Conservation (phyloP, 2,888 invertebrate species). For the Tridacna crocea region DNA sequence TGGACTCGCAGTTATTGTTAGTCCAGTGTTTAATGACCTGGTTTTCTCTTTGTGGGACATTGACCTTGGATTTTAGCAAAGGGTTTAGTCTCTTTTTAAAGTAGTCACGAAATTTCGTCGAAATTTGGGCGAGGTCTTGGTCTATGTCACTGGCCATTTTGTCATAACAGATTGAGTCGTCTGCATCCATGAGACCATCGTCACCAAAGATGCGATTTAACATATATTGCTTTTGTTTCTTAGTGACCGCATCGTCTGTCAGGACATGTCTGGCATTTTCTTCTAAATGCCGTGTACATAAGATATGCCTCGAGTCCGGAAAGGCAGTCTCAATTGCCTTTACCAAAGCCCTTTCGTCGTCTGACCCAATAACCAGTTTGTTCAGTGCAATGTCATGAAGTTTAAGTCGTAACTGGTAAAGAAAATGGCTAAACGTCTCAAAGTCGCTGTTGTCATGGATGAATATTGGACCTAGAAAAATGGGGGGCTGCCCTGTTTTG, state of each 20-base stretch:
- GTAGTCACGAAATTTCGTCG: constrained; percentile 24
- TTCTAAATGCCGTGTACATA: constrained; percentile 33
- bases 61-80: constrained; percentile 23
- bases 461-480: constrained; percentile 54
- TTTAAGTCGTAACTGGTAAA: constrained; percentile 42
- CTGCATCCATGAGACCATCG: constrained; percentile 33
- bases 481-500: constrained; percentile 31
- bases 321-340: constrained; percentile 25
- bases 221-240: constrained; percentile 19
- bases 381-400: neutral
- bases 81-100: constrained; percentile 34
- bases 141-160: constrained; percentile 38
- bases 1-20: constrained; percentile 51
- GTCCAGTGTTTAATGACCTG: too few relatives aligned
- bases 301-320: constrained; percentile 30
- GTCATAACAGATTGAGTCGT: constrained; percentile 45
- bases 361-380: constrained; percentile 27
- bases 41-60: too few relatives aligned
- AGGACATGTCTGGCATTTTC: constrained; percentile 29
- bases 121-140: neutral
- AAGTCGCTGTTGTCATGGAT: constrained; percentile 57
- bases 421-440: constrained; percentile 46
- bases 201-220: constrained; percentile 36
- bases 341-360: constrained; percentile 35
- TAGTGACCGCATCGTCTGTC: constrained; percentile 32